A percentile compares a stretch with the other conserved stretches of the same genome.
Evolutionary conservation across 2,797 vertebrate species (phyloP).

Genomic region (Bovichtus diacanthus): DNA sequence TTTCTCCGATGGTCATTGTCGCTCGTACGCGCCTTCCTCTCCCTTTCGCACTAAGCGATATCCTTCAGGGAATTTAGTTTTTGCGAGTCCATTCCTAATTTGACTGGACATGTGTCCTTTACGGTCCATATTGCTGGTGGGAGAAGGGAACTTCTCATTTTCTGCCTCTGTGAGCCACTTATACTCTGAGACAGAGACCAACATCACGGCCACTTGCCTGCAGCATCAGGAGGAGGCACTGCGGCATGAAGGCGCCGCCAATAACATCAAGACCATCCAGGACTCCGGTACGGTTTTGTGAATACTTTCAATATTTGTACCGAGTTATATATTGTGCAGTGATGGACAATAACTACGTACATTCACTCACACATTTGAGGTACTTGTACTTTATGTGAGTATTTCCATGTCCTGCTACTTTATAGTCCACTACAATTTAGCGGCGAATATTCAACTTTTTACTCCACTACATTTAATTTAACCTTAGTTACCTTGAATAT

Average conservation of each 20-base stretch:
- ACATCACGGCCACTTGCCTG: constrained; percentile 90
- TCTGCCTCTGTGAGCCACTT: constrained; percentile 82
- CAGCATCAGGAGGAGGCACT: constrained; percentile 80
- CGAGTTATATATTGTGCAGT: not conserved
- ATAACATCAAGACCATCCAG: constrained; percentile 84
- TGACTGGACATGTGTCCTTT: constrained; percentile 60
- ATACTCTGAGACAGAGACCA: constrained; percentile 26
- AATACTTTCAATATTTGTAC: not conserved
- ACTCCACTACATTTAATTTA: no score
- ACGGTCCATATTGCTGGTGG: constrained; percentile 88
- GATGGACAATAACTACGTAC: no score
- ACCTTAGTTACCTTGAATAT: no score
- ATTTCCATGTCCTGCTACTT: no score
- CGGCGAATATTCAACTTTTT: no score
- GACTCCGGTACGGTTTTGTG: constrained; percentile 81
- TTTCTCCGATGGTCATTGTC: not conserved
- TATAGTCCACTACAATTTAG: no score
- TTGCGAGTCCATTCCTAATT: not conserved
- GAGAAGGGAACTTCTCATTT: constrained; percentile 98
- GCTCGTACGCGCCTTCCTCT: constrained; percentile 14
- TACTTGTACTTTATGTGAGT: no score
- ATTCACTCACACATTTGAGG: no score
- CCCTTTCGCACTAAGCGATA: not conserved
- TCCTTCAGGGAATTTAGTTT: not conserved
- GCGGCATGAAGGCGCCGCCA: constrained; percentile 71